A percentile compares a stretch with the other conserved stretches of the same genome.
phyloP scores from a whole-genome alignment of 1,140 invertebrate species.

The Drosophila varians region DNA sequence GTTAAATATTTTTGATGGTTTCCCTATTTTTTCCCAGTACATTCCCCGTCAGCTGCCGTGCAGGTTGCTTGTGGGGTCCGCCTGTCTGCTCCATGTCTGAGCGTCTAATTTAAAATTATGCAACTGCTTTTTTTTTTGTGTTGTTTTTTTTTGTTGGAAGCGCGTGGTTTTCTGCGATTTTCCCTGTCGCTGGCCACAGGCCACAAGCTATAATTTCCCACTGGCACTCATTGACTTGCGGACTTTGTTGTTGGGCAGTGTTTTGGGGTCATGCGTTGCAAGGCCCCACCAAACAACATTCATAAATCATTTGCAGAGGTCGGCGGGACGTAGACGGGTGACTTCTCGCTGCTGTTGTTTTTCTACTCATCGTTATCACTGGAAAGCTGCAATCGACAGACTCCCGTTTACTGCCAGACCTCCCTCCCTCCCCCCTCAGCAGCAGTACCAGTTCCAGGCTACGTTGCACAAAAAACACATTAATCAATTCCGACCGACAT shows the following conservation, averaged over 20 bases:
- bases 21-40: slow-evolving; percentile 10
- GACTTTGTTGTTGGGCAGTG: slow-evolving; percentile 50
- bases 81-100: slow-evolving; percentile 70
- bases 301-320: slow-evolving; percentile 70
- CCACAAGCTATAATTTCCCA: slow-evolving; percentile 54
- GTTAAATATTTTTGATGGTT: too few relatives aligned
- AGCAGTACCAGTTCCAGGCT: too few relatives aligned
- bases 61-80: slow-evolving; percentile 24
- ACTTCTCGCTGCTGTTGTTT: slow-evolving; percentile 36
- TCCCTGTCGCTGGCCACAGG: slow-evolving; percentile 19
- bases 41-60: slow-evolving; percentile 11
- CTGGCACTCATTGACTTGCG: slow-evolving; percentile 69
- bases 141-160: not conserved
- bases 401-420: not conserved
- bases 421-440: too few relatives aligned
- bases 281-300: slow-evolving; percentile 74
- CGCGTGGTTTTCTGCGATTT: slow-evolving; percentile 10
- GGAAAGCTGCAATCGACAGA: slow-evolving; percentile 75
- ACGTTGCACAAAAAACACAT: slow-evolving; percentile 63
- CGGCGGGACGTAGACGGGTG: slow-evolving; percentile 12
- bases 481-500: slow-evolving; percentile 72
- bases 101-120: slow-evolving; percentile 79
- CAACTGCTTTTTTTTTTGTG: slow-evolving; percentile 41
- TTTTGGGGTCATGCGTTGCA: slow-evolving; percentile 78
- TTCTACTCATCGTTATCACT: slow-evolving; percentile 77